A percentile compares a stretch with the other conserved stretches of the same genome.
These are phyloP conservation scores for Chrysogorgia sp. DNA, from an alignment of 92 coral and sea anemone genomes.

Conservation along the genomic window DNA sequence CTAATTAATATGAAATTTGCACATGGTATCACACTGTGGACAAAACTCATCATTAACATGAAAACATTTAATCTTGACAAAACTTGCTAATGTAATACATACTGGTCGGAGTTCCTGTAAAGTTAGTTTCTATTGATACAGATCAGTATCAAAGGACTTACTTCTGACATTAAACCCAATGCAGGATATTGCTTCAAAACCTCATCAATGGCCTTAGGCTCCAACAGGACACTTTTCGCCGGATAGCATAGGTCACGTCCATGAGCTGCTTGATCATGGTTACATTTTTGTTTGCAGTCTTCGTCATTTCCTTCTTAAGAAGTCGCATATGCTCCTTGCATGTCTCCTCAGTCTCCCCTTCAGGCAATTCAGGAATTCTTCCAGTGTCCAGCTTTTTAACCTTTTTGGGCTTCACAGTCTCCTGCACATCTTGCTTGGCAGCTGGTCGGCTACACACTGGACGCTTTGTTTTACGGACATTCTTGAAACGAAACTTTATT, in stretches of 20 bases:
- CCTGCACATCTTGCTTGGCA: too few species aligned
- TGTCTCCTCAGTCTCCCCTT: conserved; percentile 57
- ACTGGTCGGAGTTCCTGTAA: too few species aligned
- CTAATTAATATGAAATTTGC: too few species aligned
- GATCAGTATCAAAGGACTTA: too few species aligned
- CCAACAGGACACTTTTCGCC: conserved; percentile 28
- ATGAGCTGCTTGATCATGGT: conserved; percentile 36
- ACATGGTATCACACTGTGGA: too few species aligned
- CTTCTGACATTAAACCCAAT: conserved; percentile 38
- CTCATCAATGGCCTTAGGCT: conserved; percentile 5
- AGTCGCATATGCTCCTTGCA: conserved; percentile 37
- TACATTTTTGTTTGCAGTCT: conserved; percentile 32
- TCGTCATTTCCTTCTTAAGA: conserved; percentile 48
- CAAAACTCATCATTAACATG: too few species aligned
- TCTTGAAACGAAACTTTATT: too few species aligned
- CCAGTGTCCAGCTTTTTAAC: background rate
- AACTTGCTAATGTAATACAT: too few species aligned
- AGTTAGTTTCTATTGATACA: too few species aligned
- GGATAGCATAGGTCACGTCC: conserved; percentile 39
- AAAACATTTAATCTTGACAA: too few species aligned
- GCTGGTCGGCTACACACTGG: too few species aligned
- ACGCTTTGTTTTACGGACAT: too few species aligned
- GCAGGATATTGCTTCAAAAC: conserved; percentile 49
- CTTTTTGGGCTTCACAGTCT: background rate
- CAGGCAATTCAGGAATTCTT: conserved; percentile 29